Conservation (phyloP, 2,888 invertebrate genomes). For the Allophyes oxyacanthae region DNA sequence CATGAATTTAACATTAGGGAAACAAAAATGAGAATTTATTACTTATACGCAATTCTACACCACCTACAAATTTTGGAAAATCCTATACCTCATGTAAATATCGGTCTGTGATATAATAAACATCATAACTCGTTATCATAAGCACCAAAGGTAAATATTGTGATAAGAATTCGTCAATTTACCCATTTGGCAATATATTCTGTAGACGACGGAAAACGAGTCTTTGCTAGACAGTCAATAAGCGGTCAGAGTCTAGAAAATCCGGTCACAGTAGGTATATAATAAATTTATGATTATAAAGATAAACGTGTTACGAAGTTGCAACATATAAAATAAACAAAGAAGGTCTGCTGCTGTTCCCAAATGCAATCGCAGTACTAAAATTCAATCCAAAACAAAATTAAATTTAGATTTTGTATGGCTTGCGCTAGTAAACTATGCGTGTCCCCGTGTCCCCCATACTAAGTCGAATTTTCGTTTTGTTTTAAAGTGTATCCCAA, state of each 20-base stretch:
- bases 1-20: constrained; percentile 18
- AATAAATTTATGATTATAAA: constrained; percentile 11
- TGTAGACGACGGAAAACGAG: constrained; percentile 16
- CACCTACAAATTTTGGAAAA: constrained; percentile 10
- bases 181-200: constrained; percentile 10
- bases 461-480: too few relatives aligned
- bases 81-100: constrained; percentile 19
- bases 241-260: constrained; percentile 36
- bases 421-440: too few relatives aligned
- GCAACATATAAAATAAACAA: neutral
- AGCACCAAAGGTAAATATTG: constrained; percentile 22
- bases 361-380: too few relatives aligned
- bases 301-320: constrained; percentile 17
- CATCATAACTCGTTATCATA: constrained; percentile 19
- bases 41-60: constrained; percentile 4
- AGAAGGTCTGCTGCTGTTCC: constrained; percentile 16
- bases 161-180: constrained; percentile 15
- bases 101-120: constrained; percentile 13
- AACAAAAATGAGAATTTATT: constrained; percentile 31
- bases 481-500: too few relatives aligned
- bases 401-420: too few relatives aligned
- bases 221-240: constrained; percentile 26
- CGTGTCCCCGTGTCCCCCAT: too few relatives aligned
- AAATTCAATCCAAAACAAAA: too few relatives aligned
- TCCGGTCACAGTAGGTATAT: constrained; percentile 23